phyloP scores from a whole-genome alignment of 2,888 invertebrate genomes.

The Meliscaeva auricollis region DNA sequence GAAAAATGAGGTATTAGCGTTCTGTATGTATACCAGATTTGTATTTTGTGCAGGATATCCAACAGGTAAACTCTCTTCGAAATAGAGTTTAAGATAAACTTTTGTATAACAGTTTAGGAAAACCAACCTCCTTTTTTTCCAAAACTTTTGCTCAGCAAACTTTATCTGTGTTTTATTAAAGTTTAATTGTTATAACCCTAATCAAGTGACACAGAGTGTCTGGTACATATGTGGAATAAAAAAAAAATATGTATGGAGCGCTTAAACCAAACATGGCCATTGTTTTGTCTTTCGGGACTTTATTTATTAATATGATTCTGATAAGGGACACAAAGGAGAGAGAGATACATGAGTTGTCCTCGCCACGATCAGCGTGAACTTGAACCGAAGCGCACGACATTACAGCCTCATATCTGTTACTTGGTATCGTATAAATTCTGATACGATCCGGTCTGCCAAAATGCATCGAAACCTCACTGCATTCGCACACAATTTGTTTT shows the following conservation, averaged over 20 bases:
- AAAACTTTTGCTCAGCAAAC: no score
- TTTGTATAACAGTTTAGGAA: no score
- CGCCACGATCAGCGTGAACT: constrained; percentile 77
- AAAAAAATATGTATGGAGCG: constrained; percentile 24
- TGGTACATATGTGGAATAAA: constrained; percentile 6
- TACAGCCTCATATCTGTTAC: constrained; percentile 63
- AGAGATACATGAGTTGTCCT: constrained; percentile 67
- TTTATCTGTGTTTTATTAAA: no score
- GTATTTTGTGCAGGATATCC: no score
- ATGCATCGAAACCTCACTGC: neutral
- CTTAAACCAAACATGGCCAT: constrained; percentile 57
- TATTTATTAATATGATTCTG: constrained; percentile 78
- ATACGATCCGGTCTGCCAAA: neutral
- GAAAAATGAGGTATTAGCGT: no score
- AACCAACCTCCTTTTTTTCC: no score
- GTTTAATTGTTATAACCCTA: neutral
- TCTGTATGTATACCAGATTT: no score
- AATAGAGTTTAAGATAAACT: no score
- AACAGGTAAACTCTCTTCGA: no score
- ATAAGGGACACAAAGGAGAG: constrained; percentile 73
- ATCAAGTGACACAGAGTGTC: neutral
- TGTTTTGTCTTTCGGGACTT: constrained; percentile 74
- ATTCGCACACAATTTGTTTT: neutral
- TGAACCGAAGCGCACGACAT: constrained; percentile 76
- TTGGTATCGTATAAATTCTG: constrained; percentile 37